Evolutionary conservation across 2,113 vertebrate species (phyloP), one percentile per base, ranked within the genome.

Genomic region (Platichthys stellatus): DNA sequence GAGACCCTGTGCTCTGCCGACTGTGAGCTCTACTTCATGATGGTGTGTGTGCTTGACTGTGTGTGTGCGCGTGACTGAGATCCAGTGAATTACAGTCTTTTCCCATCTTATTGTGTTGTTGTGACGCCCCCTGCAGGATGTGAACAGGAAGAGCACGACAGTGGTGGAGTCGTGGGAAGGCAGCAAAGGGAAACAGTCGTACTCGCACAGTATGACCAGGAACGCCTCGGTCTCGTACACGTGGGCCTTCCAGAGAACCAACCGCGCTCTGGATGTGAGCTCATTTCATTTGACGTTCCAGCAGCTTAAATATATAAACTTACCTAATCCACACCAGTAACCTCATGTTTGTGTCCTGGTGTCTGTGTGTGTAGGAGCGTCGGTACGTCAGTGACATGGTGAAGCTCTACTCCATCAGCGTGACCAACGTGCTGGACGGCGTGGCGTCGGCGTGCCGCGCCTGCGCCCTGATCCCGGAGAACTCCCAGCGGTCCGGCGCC

Each of bases 11-110:
- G 98, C 85, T 95, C 95, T 0, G 95, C 95, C 3, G 96, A 98
- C 89, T 99, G 98, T 68, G 96, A 98, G 84, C 94, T 99, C 54
- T 98, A 98, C 93, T 99, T 99, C 82, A 99, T 99, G 97, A 96
- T 95, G 93, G 98, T 93, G 78, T 56, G 91, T 87, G 91, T 87
- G 69, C 7, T 23, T 69, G 24, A n/a, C 13, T 61, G 57, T 78
- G 63, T 75, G 59, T 63, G 4, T 1, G 26, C 12, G 12, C 18
- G 56, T 31, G 13, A 60, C 28, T 15, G 11, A 53, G 56, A 60
- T 66, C 20, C 17, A 40, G 40, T 59, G 72, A 12, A 43, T 21
- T 21, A 31, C 28, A 11, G 7, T 54, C 18, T 28, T 12, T 57
- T 8, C 26, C 13, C 51, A 10, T 21, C 2, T 74, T 0, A 74